Conservation (phyloP, 2,888 invertebrate species). For the Epinotia bilunana region DNA sequence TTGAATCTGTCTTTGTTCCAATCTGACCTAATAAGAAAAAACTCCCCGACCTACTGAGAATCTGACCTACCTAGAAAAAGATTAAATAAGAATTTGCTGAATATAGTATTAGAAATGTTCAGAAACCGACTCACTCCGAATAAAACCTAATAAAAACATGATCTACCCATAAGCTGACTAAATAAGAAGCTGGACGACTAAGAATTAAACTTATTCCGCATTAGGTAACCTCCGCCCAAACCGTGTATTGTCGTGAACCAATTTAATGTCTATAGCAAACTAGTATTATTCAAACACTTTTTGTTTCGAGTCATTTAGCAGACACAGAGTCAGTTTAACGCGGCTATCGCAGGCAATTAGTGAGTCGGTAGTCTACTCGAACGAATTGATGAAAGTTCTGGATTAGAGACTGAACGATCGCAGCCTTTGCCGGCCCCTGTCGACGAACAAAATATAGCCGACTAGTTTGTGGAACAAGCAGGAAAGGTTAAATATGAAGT, state of each 20-base stretch:
- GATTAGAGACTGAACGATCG: conserved; percentile 47
- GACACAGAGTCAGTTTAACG: conserved; percentile 20
- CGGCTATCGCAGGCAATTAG: conserved; percentile 51
- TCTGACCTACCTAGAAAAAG: no score
- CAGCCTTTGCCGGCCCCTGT: conserved; percentile 43
- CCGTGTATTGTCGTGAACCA: neutral
- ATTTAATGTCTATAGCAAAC: neutral
- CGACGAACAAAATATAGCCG: conserved; percentile 45
- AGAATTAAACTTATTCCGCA: no score
- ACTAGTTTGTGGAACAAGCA: conserved; percentile 39
- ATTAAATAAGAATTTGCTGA: no score
- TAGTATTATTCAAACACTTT: neutral
- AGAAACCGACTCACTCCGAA: no score
- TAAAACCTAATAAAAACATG: no score
- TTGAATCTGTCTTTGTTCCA: no score
- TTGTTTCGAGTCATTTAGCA: conserved; percentile 1
- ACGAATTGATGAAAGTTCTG: conserved; percentile 45
- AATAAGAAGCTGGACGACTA: no score
- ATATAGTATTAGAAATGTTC: no score
- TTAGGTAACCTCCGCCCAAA: no score
- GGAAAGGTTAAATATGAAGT: conserved; percentile 22
- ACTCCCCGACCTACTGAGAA: no score
- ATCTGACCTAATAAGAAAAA: no score
- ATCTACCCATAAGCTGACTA: no score
- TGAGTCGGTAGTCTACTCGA: conserved; percentile 47